Conservation (phyloP, 2,797 vertebrate genomes). For the Parauchenoglanis ngamensis region DNA sequence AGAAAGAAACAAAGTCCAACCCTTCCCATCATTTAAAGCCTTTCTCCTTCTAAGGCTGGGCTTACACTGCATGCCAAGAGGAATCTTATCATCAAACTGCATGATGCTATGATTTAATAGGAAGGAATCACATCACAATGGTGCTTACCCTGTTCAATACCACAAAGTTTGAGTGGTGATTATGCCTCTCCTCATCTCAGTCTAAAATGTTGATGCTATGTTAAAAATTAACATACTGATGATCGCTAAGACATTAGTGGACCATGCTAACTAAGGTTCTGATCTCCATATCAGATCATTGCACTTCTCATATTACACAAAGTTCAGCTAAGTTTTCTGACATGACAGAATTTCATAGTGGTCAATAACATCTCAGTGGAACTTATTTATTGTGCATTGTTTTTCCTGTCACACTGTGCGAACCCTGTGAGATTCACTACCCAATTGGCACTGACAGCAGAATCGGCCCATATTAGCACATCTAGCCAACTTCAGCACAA, state of each 20-base stretch:
- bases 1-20: slow-evolving; percentile 35
- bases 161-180: not conserved
- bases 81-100: not conserved
- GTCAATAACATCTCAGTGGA: not conserved
- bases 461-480: not conserved
- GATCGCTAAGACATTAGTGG: not conserved
- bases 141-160: not conserved
- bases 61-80: not conserved
- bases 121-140: slow-evolving; percentile 61
- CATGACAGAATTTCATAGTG: not conserved
- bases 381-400: not conserved
- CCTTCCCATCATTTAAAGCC: not conserved
- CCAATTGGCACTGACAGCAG: not conserved
- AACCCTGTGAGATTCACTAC: not conserved
- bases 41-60: not conserved
- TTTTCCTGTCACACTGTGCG: not conserved
- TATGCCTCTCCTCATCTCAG: not conserved
- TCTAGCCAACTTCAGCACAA: not conserved
- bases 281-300: not conserved
- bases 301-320: not conserved
- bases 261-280: not conserved
- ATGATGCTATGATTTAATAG: too few species aligned
- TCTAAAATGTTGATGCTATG: not conserved
- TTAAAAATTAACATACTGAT: not conserved
- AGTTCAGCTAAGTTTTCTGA: not conserved